These are phyloP conservation scores for Volucella zonaria DNA, from an alignment of 2,888 invertebrate genomes.

Conservation along the genomic window DNA sequence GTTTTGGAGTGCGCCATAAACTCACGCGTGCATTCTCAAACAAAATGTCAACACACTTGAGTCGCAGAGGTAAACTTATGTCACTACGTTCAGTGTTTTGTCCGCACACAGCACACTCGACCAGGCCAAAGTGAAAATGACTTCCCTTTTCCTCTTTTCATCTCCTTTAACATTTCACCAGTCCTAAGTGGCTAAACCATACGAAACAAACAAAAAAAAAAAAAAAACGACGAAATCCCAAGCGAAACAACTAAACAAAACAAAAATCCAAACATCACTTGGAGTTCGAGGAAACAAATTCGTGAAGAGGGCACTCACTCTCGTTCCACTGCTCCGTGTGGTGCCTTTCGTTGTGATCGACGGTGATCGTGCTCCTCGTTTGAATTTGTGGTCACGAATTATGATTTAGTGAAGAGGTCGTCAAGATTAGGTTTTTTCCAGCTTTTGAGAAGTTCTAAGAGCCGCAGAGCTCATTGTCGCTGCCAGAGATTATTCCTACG, in stretches of 20 bases:
- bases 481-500: conserved; percentile 28
- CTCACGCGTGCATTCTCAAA: conserved; percentile 55
- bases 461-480: conserved; percentile 64
- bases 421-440: conserved; percentile 56
- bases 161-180: conserved; percentile 57
- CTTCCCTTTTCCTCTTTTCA: conserved; percentile 14
- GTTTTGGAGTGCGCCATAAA: conserved; percentile 66
- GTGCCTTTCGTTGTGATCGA: conserved; percentile 48
- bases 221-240: conserved; percentile 19
- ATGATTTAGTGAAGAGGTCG: conserved; percentile 72
- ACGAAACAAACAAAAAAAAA: too few relatives aligned
- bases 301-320: conserved; percentile 20
- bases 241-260: conserved; percentile 41
- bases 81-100: conserved; percentile 32
- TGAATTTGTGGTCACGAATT: conserved; percentile 74
- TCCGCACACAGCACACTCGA: conserved; percentile 10
- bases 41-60: conserved; percentile 69
- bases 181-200: conserved; percentile 69
- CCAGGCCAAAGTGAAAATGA: conserved; percentile 40
- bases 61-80: conserved; percentile 54
- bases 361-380: conserved; percentile 70
- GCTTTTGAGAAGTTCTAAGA: conserved; percentile 44
- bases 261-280: conserved; percentile 38
- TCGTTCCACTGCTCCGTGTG: neutral
- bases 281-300: conserved; percentile 37